Percentiles rank a stretch among this genome's conserved stretches.
These are phyloP conservation scores for Holotrichia oblita DNA, from an alignment of 1,140 invertebrate genomes.

Conservation along the genomic window DNA sequence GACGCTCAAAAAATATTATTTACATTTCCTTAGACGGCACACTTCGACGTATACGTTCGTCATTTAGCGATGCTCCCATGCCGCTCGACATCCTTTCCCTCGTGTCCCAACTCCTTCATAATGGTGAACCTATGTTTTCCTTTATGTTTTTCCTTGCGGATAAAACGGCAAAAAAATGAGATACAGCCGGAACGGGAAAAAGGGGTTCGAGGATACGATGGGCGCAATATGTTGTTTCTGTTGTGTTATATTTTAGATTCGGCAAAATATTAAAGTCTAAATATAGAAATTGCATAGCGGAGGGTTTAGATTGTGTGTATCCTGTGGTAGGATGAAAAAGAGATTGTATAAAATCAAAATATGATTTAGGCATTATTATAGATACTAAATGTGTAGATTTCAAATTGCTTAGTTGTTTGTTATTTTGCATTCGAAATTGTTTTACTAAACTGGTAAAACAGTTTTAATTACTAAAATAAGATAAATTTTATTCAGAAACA, in stretches of 20 bases:
- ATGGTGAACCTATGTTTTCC: not conserved
- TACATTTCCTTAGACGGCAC: not conserved
- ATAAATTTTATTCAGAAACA: too few species aligned
- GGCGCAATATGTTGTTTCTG: not conserved
- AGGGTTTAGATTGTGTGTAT: too few species aligned
- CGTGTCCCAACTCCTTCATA: not conserved
- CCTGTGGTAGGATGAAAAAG: too few species aligned
- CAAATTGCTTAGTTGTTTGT: too few species aligned
- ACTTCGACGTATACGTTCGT: conserved; percentile 7
- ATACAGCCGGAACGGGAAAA: not conserved
- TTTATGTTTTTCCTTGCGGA: not conserved
- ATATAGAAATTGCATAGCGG: not conserved
- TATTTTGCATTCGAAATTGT: too few species aligned
- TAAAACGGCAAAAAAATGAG: not conserved
- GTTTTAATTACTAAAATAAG: too few species aligned
- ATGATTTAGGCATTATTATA: too few species aligned
- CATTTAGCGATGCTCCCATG: not conserved
- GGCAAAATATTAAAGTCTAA: conserved; percentile 9
- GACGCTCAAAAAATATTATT: conserved; percentile 13
- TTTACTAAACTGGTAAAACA: too few species aligned
- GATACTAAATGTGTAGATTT: too few species aligned
- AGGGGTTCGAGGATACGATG: not conserved
- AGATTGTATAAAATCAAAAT: too few species aligned
- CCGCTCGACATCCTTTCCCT: not conserved
- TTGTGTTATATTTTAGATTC: not conserved